Percentiles rank a stretch among this genome's conserved stretches.
These are phyloP conservation scores for Hermaeophaga mercurialis DNA, from an alignment of 2,888 invertebrate genomes.

Conservation along the genomic window DNA sequence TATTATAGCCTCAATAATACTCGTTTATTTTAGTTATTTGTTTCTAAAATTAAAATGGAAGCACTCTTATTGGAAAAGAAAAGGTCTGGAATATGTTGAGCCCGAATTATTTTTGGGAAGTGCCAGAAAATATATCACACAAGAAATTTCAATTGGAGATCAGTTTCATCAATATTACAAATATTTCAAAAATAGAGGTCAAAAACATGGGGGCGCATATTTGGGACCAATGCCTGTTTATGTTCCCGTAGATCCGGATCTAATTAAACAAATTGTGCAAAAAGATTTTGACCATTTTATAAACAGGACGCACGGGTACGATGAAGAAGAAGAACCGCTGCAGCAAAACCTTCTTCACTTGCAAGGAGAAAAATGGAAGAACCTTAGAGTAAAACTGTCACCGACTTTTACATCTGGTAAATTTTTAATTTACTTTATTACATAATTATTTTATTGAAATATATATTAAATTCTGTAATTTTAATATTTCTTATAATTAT, in stretches of 20 bases:
- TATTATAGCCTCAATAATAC: too few relatives aligned
- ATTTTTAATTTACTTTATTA: too few relatives aligned
- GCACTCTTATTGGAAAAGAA: constrained; percentile 34
- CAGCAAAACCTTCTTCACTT: constrained; percentile 63
- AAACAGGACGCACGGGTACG: constrained; percentile 62
- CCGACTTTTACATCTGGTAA: constrained; percentile 54
- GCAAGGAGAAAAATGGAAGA: constrained; percentile 64
- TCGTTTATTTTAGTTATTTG: too few relatives aligned
- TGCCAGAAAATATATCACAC: constrained; percentile 12
- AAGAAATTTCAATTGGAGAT: constrained; percentile 22
- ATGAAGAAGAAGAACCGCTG: constrained; percentile 63
- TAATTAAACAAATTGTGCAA: constrained; percentile 57
- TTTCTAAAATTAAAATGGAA: constrained; percentile 24
- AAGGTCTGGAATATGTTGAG: constrained; percentile 30
- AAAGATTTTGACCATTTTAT: constrained; percentile 66
- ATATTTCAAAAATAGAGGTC: constrained; percentile 33
- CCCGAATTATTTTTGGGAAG: constrained; percentile 46
- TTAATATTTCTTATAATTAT: too few relatives aligned
- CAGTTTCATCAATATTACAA: constrained; percentile 29
- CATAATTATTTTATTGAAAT: background rate
- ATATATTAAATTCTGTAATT: too few relatives aligned
- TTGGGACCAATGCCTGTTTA: constrained; percentile 33
- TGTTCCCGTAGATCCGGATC: constrained; percentile 39
- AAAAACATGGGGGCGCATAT: constrained; percentile 40
- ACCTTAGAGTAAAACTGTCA: constrained; percentile 64